phyloP scores from a whole-genome alignment of 35 echinoderm and acorn worm species.

The Strongylocentrotus purpuratus region DNA sequence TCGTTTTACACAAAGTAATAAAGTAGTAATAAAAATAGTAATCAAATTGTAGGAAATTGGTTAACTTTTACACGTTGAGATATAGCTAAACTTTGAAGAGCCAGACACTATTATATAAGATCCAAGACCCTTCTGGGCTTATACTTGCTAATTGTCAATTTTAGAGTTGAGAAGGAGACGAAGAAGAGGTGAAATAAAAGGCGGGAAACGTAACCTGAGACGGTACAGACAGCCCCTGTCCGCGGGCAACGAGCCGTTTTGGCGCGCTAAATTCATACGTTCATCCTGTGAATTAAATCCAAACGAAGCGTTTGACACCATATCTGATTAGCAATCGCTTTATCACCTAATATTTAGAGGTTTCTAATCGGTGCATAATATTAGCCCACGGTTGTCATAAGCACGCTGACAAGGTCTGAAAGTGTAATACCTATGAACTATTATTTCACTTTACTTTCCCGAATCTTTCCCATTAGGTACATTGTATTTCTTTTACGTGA shows the following conservation, averaged over 20 bases:
- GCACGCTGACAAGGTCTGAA: too few relatives aligned
- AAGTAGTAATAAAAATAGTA: not conserved
- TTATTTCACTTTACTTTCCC: too few relatives aligned
- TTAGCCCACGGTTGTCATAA: not conserved
- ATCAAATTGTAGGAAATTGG: not conserved
- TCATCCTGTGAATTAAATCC: not conserved
- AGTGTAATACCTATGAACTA: too few relatives aligned
- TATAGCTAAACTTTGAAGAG: not conserved
- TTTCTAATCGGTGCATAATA: constrained; percentile 15
- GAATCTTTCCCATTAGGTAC: too few relatives aligned
- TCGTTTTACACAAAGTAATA: too few relatives aligned
- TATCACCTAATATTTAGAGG: not conserved
- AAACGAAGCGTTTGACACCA: constrained; percentile 23
- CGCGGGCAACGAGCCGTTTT: not conserved
- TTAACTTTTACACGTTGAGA: not conserved
- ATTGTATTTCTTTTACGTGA: too few relatives aligned
- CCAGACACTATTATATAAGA: not conserved
- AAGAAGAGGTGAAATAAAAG: not conserved
- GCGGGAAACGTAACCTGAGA: not conserved
- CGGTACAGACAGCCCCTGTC: not conserved
- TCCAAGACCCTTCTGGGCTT: not conserved
- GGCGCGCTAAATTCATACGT: not conserved
- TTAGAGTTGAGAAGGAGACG: not conserved
- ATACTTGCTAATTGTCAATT: not conserved
- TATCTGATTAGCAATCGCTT: not conserved